Conservation (phyloP, 1,140 invertebrate species). For the Lucilia cuprina region DNA sequence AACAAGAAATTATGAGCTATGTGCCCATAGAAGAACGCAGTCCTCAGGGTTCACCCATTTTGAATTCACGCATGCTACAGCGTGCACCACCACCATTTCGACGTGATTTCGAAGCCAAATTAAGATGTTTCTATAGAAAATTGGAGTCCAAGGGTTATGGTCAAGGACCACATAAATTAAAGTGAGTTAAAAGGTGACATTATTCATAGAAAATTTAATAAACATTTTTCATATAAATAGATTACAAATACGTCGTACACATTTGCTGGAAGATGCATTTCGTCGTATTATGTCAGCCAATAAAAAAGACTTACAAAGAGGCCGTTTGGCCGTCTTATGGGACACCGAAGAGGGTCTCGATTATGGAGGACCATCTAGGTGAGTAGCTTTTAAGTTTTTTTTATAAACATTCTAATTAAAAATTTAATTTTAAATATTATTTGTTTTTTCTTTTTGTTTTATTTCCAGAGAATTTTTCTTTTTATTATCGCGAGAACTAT, state of each 20-base stretch:
- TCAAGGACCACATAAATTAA: conserved; percentile 94
- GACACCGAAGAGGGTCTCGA: conserved; percentile 96
- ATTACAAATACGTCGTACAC: conserved; percentile 89
- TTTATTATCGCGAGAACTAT: conserved; percentile 91
- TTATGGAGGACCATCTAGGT: conserved; percentile 90
- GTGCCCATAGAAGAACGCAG: conserved; percentile 78
- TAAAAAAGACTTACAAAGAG: conserved; percentile 94
- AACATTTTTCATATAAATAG: too few species aligned
- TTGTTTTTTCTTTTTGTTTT: background rate
- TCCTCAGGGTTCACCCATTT: conserved; percentile 61
- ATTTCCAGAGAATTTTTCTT: conserved; percentile 92
- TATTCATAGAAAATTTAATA: too few species aligned
- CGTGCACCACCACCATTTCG: conserved; percentile 86
- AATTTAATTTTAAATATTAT: background rate
- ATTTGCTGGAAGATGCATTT: conserved; percentile 94
- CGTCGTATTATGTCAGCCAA: conserved; percentile 95
- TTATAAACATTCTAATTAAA: background rate
- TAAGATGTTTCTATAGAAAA: conserved; percentile 93
- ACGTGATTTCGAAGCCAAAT: conserved; percentile 93
- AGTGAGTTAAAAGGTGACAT: too few species aligned
- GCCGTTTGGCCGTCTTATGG: conserved; percentile 93
- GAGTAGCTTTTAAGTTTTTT: background rate
- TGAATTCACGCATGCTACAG: conserved; percentile 76
- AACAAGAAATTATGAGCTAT: conserved; percentile 98
- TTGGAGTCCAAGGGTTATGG: conserved; percentile 96